Evolutionary conservation across 1,140 invertebrate species (phyloP).

Genomic region (Colletes latitarsis): DNA sequence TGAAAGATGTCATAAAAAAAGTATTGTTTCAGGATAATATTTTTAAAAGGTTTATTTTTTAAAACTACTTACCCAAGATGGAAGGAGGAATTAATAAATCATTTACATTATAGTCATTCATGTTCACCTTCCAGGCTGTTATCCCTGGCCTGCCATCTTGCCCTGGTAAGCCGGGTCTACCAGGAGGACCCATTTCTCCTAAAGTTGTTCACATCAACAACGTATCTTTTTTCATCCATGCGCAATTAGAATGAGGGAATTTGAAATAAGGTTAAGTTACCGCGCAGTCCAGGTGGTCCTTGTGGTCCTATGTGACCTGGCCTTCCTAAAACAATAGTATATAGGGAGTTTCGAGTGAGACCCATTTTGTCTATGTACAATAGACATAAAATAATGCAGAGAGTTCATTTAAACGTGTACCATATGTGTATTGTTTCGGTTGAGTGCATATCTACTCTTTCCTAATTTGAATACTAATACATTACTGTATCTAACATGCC

Average conservation of each 20-base stretch:
- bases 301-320: slow-evolving; percentile 82
- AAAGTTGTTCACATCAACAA: slow-evolving; percentile 49
- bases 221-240: slow-evolving; percentile 38
- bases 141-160: slow-evolving; percentile 84
- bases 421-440: no score
- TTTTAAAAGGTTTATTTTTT: not conserved
- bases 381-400: no score
- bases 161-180: slow-evolving; percentile 85
- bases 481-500: no score
- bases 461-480: no score
- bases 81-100: slow-evolving; percentile 90
- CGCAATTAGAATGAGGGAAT: slow-evolving; percentile 32
- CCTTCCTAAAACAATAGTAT: slow-evolving; percentile 70
- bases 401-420: no score
- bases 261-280: slow-evolving; percentile 62
- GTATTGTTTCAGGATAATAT: not conserved
- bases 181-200: slow-evolving; percentile 87
- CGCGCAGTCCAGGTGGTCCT: slow-evolving; percentile 83
- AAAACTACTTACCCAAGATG: slow-evolving; percentile 84
- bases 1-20: not conserved
- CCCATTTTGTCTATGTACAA: no score
- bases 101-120: slow-evolving; percentile 83
- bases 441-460: no score
- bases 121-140: slow-evolving; percentile 85
- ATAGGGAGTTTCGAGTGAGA: not conserved